phyloP scores from a whole-genome alignment of 2,797 vertebrate species.

The Gallinago stenura region DNA sequence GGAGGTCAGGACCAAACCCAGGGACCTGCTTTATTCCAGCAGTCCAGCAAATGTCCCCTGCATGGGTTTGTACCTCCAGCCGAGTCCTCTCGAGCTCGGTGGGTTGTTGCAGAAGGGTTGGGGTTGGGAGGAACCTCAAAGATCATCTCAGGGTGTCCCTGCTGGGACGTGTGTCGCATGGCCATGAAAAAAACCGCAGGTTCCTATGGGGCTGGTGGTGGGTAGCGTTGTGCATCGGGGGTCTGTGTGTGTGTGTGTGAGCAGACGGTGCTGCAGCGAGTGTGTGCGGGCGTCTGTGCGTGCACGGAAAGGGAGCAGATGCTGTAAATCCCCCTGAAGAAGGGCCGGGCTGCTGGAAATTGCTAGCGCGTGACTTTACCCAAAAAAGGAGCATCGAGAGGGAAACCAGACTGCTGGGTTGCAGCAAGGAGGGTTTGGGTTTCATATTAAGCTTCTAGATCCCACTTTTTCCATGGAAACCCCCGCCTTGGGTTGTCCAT shows the following conservation, averaged over 20 bases:
- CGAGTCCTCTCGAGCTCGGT: rapidly evolving
- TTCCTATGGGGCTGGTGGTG: rapidly evolving
- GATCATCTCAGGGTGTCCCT: not conserved
- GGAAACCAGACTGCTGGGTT: not conserved
- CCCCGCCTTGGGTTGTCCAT: rapidly evolving
- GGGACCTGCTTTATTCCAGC: rapidly evolving
- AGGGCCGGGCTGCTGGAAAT: not conserved
- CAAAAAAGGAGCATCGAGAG: not conserved
- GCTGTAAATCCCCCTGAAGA: constrained; percentile 12
- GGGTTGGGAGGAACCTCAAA: not conserved
- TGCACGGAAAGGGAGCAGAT: not conserved
- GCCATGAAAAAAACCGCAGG: no score
- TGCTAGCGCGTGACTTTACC: not conserved
- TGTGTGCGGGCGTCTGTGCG: not conserved
- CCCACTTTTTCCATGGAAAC: not conserved
- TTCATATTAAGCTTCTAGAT: not conserved
- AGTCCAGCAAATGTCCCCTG: not conserved
- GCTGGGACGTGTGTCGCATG: not conserved
- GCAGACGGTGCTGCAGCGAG: not conserved
- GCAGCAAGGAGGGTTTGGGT: not conserved
- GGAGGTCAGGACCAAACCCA: not conserved
- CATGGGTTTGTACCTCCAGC: not conserved
- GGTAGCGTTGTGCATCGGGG: rapidly evolving
- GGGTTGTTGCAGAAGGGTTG: not conserved
- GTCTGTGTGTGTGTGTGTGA: not conserved